Conservation (phyloP, 2,113 vertebrate genomes). For the Poicephalus meyeri region DNA sequence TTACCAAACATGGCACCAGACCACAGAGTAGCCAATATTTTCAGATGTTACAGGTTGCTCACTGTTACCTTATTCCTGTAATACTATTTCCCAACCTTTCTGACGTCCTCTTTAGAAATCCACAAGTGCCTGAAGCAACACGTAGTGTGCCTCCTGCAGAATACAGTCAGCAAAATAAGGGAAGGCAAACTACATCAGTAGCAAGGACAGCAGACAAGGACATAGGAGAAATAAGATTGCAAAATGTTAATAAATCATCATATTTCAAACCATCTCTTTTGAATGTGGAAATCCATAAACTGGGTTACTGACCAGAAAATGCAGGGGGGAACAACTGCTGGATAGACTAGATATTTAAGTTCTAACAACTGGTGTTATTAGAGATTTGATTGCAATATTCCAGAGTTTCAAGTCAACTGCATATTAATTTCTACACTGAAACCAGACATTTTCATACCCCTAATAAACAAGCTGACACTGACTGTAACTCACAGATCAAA, state of each 20-base stretch:
- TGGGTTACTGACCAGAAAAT: background rate
- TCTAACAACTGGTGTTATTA: background rate
- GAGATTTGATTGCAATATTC: background rate
- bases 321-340: accelerated
- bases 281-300: background rate
- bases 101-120: background rate
- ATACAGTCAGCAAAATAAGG: background rate
- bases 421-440: background rate
- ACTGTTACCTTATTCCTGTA: background rate
- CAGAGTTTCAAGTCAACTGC: background rate
- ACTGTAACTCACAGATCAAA: background rate
- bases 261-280: background rate
- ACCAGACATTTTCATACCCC: background rate
- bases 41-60: background rate
- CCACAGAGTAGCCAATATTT: background rate
- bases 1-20: background rate
- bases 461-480: background rate
- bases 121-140: background rate
- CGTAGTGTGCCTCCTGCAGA: background rate
- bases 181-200: accelerated
- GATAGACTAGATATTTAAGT: background rate
- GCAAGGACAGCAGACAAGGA: background rate
- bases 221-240: background rate
- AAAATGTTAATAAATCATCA: background rate
- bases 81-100: background rate